Base-by-base conservation (phyloP, 2,797 vertebrate genomes). In the Clamator glandarius region DNA sequence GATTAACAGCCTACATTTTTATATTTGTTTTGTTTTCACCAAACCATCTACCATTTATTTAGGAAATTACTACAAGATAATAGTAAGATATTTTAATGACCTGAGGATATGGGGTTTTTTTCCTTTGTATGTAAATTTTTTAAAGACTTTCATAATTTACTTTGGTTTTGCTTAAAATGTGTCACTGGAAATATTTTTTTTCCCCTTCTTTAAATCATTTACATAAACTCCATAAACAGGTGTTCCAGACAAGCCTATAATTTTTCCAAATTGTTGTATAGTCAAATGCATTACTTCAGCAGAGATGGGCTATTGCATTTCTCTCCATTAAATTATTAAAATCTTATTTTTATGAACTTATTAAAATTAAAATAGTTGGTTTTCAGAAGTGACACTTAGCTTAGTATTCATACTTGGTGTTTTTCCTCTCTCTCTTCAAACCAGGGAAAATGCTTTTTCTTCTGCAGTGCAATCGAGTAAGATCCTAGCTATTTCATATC, bases 251-350 rank as follows among this genome's bases (percentile, higher is more conserved):
- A 93, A 91, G 61, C 12, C 36, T 81, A 15, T 91, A 74, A 64
- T 88, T 92, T 80, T 86, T 48, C 63, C 11, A 2, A 83, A 63
- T n/a, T n/a, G 11, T 48, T 84, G 3, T 73, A 72, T 59, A 76
- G 68, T 68, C 48, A 76, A 70, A 93, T 42, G n/a, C 20, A 19
- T 81, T 78, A 51, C 25, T 74, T 89, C 25, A 84, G 63, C 46
- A 61, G 72, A 75, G 31, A 44, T n/a, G 4, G 9, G 25, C 25
- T 83, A 52, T 57, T 80, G 41, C 2, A 4, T 74, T 95, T 83
- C 33, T 55, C 39, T 61, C 15, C 36, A 18, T 54, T 89, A 93
- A 74, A 89, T 83, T 91, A 92, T 91, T 89, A 50, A 94, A 77
- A 33, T 68, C 39, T 42, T 78, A 18, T 36, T 91, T 91, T 91